These are phyloP conservation scores for Phalacrocorax pelagicus DNA, from an alignment of 2,113 vertebrate species.

Conservation along the genomic window DNA sequence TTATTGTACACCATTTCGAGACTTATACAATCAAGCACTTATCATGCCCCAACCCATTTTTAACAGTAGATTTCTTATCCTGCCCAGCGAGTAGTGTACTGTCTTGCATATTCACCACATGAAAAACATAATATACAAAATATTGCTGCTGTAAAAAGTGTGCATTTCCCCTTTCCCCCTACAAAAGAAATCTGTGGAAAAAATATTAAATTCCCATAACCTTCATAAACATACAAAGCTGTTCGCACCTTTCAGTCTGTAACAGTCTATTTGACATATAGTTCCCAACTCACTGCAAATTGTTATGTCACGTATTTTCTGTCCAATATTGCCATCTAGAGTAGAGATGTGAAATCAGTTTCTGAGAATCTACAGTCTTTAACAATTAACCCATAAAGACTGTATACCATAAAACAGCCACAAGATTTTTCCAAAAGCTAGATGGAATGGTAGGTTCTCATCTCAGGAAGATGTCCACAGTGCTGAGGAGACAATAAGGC, in stretches of 20 bases:
- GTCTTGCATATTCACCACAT: constrained; percentile 75
- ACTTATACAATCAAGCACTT: constrained; percentile 53
- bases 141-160: constrained; percentile 84
- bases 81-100: constrained; percentile 71
- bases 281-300: constrained; percentile 69
- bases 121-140: constrained; percentile 84
- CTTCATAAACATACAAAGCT: constrained; percentile 77
- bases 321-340: constrained; percentile 87
- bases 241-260: constrained; percentile 74
- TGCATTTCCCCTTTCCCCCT: constrained; percentile 79
- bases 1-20: constrained; percentile 55
- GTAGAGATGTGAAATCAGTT: constrained; percentile 75
- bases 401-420: constrained; percentile 65
- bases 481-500: constrained; percentile 75
- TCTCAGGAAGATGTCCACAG: constrained; percentile 75
- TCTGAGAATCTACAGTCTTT: constrained; percentile 69
- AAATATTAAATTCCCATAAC: constrained; percentile 82
- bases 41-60: constrained; percentile 35
- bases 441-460: constrained; percentile 73
- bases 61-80: constrained; percentile 55
- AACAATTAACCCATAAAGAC: constrained; percentile 72
- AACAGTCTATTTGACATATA: constrained; percentile 76
- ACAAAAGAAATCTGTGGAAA: constrained; percentile 82
- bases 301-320: constrained; percentile 71
- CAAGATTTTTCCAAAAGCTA: constrained; percentile 73